Evolutionary conservation across 2,888 invertebrate species (phyloP), one percentile per base, ranked within the genome.

Genomic region (Chrysina gloriosa): DNA sequence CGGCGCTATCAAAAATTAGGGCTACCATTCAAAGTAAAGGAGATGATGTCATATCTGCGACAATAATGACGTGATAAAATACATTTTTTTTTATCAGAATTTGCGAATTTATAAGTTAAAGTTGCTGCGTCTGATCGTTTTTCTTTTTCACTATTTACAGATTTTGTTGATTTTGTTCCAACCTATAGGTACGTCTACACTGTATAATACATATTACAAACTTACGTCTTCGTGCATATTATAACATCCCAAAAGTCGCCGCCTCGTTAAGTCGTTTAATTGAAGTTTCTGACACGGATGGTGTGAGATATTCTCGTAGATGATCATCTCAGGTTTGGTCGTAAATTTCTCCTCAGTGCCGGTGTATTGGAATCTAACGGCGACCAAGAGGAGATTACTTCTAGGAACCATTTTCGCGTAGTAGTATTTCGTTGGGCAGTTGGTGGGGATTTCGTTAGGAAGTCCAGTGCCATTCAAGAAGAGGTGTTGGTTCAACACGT

Each of bases 271-370:
- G 65, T 87, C 86, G 72, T 92, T 92, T 73, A 94, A 83, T 68
- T 89, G 86, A 63, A 92, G 83, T 81, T 94, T 94, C 76, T 94
- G 91, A 78, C 94, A 94, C 0, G 92, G 91, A 75, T 89, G 88
- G 25, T 85, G 84, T 27, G 85, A 86, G 0, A 84, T 82, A 68
- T 83, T 81, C 11, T 77, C 75, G 73, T 86, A 86, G 16, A 81
- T 77, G 52, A 88, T 85, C 67, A 81, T 82, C 69, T 82, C 80
- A 0, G 89, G 86, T 19, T 82, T 81, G 23, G 89, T 86, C 34
- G 84, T 84, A 56, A 87, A 80, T 58, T 80, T 81, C 48, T 83
- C 82, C 14, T 71, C 63, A 7, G 85, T 84, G 54, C 83, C 80
- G 63, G 84, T 83, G 45, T 61, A 29, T 74, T 83, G 78, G 0